A percentile compares a stretch with the other conserved stretches of the same genome.
Conservation (phyloP, 2,888 invertebrate genomes). For the Lycophotia porphyrea region DNA sequence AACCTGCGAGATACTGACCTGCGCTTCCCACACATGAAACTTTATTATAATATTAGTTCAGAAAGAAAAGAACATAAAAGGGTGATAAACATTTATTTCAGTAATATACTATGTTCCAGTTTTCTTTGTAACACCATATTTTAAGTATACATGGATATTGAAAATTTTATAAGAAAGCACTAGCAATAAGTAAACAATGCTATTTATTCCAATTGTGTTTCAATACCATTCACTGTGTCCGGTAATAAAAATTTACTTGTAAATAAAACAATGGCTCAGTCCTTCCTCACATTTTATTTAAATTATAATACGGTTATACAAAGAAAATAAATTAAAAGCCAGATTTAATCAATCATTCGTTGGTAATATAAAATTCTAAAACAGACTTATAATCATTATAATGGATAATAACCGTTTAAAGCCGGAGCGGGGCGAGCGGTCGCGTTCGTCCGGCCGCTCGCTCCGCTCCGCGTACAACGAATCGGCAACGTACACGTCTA, state of each 20-base stretch:
- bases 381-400: conserved; percentile 87
- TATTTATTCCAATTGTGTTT: conserved; percentile 72
- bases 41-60: conserved; percentile 55
- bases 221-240: conserved; percentile 75
- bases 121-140: conserved; percentile 90
- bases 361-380: conserved; percentile 90
- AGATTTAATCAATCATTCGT: conserved; percentile 89
- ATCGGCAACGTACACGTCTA: conserved; percentile 82
- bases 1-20: conserved; percentile 91
- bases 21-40: conserved; percentile 86
- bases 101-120: conserved; percentile 89
- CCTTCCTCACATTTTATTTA: conserved; percentile 88
- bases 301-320: conserved; percentile 90
- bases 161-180: conserved; percentile 76
- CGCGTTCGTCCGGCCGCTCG: conserved; percentile 45
- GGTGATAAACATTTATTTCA: conserved; percentile 89
- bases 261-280: conserved; percentile 89
- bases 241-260: conserved; percentile 76
- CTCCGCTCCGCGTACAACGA: conserved; percentile 68
- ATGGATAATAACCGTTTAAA: conserved; percentile 82
- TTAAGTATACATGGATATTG: conserved; percentile 86
- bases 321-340: conserved; percentile 90
- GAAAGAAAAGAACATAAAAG: conserved; percentile 77
- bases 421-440: conserved; percentile 66
- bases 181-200: conserved; percentile 85